A percentile compares a stretch with the other conserved stretches of the same genome.
phyloP scores from a whole-genome alignment of 2,113 vertebrate species.

The Oryctolagus cuniculus region mOryCun1.1 NC_091449.1:2903001-2903500 shows the following conservation, averaged over 20 bases:
- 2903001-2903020: not conserved
- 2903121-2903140: not conserved
- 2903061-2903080: slow-evolving; percentile 34
- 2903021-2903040: not conserved
- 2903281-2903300: no score
- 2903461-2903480: not conserved
- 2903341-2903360: rapidly evolving
- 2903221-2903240: not conserved
- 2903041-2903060: slow-evolving; percentile 45
- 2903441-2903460: no score
- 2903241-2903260: rapidly evolving
- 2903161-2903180: not conserved
- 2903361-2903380: no score
- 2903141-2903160: slow-evolving; percentile 65
- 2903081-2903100: not conserved
- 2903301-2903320: rapidly evolving
- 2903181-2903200: not conserved
- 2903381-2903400: rapidly evolving
- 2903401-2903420: no score
- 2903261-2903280: rapidly evolving
- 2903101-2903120: not conserved
- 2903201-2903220: no score
- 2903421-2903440: not conserved
- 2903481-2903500: rapidly evolving
- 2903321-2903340: no score